Conservation (phyloP, 2,888 invertebrate genomes). For the Drosophila borealis region DNA sequence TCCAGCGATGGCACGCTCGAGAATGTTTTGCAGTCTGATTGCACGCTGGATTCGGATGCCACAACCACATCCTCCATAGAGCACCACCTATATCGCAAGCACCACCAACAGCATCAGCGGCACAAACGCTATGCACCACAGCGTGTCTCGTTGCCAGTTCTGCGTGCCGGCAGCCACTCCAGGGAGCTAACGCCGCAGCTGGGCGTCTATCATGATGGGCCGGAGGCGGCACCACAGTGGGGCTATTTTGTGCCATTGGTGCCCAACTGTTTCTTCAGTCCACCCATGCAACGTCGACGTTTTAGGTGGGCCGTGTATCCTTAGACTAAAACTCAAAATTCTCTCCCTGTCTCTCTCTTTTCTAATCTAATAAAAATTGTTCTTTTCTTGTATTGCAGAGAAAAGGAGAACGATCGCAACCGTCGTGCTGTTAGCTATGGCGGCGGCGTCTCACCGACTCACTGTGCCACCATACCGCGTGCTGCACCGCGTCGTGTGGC, state of each 20-base stretch:
- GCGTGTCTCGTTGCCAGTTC: conserved; percentile 67
- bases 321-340: conserved; percentile 12
- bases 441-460: conserved; percentile 68
- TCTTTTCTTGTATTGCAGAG: conserved; percentile 73
- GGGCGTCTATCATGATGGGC: conserved; percentile 75
- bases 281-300: conserved; percentile 79
- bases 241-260: conserved; percentile 87
- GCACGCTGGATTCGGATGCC: conserved; percentile 69
- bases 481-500: conserved; percentile 84
- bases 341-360: not conserved
- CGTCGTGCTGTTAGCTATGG: conserved; percentile 84
- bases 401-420: conserved; percentile 83
- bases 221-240: conserved; percentile 85
- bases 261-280: conserved; percentile 85
- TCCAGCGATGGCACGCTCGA: conserved; percentile 61
- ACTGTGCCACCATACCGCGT: conserved; percentile 81
- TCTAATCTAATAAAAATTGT: conserved; percentile 10
- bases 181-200: conserved; percentile 70
- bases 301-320: conserved; percentile 73
- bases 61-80: conserved; percentile 78
- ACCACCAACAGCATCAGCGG: conserved; percentile 46
- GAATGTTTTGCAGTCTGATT: conserved; percentile 59
- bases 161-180: conserved; percentile 53
- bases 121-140: conserved; percentile 60
- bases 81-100: conserved; percentile 66